Conservation (phyloP, 1,140 invertebrate genomes). For the Nasonia vitripennis region DNA sequence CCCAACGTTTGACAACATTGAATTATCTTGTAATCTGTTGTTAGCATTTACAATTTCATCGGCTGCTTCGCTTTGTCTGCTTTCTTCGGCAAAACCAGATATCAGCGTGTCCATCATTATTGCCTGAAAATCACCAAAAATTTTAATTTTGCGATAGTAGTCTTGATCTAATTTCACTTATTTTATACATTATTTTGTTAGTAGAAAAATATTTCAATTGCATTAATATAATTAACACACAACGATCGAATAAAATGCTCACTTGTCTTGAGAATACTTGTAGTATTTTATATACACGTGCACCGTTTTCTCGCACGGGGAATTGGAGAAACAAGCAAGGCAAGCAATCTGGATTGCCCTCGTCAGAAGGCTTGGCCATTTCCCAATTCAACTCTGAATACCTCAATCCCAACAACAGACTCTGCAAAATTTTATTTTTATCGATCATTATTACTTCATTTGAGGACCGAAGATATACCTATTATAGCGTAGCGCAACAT, state of each 20-base stretch:
- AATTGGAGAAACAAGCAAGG: constrained; percentile 94
- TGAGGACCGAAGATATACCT: no score
- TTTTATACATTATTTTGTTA: neutral
- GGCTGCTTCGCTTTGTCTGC: constrained; percentile 75
- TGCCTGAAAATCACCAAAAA: constrained; percentile 73
- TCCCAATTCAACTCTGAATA: constrained; percentile 94
- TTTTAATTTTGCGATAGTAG: constrained; percentile 35
- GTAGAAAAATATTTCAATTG: neutral
- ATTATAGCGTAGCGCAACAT: no score
- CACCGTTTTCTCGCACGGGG: constrained; percentile 88
- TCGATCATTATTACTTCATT: no score
- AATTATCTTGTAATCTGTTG: constrained; percentile 71
- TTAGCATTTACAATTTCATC: constrained; percentile 61
- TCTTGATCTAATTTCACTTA: neutral
- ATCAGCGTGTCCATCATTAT: constrained; percentile 95
- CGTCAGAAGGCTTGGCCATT: constrained; percentile 88
- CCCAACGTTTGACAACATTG: constrained; percentile 70
- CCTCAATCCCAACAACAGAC: constrained; percentile 86
- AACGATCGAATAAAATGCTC: constrained; percentile 27
- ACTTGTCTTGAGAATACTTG: constrained; percentile 92
- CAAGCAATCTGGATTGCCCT: constrained; percentile 89
- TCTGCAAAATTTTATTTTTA: constrained; percentile 76
- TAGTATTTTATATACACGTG: constrained; percentile 89
- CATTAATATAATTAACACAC: no score
- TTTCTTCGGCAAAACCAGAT: constrained; percentile 87